Percentiles rank a stretch among this genome's conserved stretches.
These are phyloP conservation scores for Colossoma macropomum DNA, from an alignment of 2,113 vertebrate species.

Conservation along the genomic window DNA sequence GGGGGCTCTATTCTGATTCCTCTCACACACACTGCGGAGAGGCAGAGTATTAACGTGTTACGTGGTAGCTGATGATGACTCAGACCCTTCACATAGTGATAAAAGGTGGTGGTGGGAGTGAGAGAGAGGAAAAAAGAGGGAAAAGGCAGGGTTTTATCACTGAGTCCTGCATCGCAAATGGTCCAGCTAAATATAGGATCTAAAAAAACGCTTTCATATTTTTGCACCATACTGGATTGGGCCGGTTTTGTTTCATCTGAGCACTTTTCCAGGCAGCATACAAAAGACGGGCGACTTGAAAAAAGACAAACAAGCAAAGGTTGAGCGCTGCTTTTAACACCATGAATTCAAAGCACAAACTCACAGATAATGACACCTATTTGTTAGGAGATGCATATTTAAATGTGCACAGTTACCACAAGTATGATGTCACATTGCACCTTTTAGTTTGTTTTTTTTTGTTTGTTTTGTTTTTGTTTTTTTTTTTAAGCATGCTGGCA, in stretches of 20 bases:
- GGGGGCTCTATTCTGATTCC: slow-evolving; percentile 20
- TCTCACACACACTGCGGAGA: slow-evolving; percentile 21
- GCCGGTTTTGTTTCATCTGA: neutral
- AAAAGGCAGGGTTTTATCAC: slow-evolving; percentile 20
- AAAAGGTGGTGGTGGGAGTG: slow-evolving; percentile 34
- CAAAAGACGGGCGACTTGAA: neutral
- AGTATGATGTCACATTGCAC: neutral
- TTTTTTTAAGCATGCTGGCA: neutral
- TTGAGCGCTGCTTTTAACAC: neutral
- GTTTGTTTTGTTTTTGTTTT: too few species aligned
- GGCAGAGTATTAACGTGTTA: slow-evolving; percentile 20
- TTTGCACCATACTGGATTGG: neutral
- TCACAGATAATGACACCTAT: neutral
- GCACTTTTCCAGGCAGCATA: neutral
- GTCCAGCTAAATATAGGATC: slow-evolving; percentile 31
- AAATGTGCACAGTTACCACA: neutral
- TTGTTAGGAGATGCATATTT: neutral
- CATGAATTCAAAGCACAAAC: neutral
- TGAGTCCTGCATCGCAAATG: slow-evolving; percentile 6
- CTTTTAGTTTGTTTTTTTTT: neutral
- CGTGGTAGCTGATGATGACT: slow-evolving; percentile 41
- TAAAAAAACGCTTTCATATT: neutral
- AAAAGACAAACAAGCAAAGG: neutral
- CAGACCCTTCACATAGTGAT: slow-evolving; percentile 42
- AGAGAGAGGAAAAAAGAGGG: neutral